Evolutionary conservation across 2,888 invertebrate genomes (phyloP).

Genomic region (Eilema caniola): DNA sequence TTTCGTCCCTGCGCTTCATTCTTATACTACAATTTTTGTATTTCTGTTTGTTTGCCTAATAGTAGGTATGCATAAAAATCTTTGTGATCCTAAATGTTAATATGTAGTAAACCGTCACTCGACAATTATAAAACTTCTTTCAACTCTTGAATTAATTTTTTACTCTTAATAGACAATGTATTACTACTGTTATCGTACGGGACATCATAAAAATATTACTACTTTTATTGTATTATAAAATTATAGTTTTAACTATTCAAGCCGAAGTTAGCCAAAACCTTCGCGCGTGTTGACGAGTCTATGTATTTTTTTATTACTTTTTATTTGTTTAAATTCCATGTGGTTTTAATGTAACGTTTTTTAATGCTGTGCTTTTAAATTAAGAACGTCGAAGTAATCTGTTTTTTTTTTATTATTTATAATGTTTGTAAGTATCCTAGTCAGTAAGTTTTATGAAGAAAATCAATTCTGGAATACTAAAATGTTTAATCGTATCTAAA

Average conservation of each 20-base stretch:
- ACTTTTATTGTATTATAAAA: constrained; percentile 23
- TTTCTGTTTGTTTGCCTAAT: background rate
- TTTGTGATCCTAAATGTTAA: constrained; percentile 12
- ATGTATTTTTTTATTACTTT: constrained; percentile 28
- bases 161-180: constrained; percentile 21
- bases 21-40: background rate
- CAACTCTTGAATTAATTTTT: constrained; percentile 17
- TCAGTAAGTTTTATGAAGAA: constrained; percentile 75
- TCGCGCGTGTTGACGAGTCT: constrained; percentile 15
- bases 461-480: constrained; percentile 43
- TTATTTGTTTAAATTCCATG: constrained; percentile 45
- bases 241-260: constrained; percentile 46
- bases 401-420: constrained; percentile 64
- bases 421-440: constrained; percentile 64
- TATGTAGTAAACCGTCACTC: background rate
- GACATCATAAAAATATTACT: constrained; percentile 26
- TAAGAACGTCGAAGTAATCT: constrained; percentile 49
- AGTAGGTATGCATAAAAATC: background rate
- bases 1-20: no score
- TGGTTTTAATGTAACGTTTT: constrained; percentile 44
- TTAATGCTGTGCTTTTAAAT: constrained; percentile 53
- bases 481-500: constrained; percentile 48
- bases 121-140: constrained; percentile 10
- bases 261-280: constrained; percentile 33
- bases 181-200: constrained; percentile 24